phyloP scores from a whole-genome alignment of 2,797 vertebrate genomes.

The Orestias chungarensis region DNA sequence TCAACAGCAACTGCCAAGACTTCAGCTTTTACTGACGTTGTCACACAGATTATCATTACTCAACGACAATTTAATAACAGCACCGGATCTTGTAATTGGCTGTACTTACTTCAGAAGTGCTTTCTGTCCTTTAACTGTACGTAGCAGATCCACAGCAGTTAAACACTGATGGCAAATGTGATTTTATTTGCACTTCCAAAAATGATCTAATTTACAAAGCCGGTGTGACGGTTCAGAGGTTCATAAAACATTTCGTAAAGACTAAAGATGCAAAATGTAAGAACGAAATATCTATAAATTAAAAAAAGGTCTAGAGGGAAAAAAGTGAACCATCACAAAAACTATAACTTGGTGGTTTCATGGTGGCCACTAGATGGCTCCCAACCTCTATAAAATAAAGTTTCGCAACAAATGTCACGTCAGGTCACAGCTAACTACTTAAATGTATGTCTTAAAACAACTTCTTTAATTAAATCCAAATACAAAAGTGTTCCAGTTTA shows the following conservation, averaged over 20 bases:
- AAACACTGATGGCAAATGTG: not conserved
- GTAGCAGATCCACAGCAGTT: not conserved
- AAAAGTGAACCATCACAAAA: not conserved
- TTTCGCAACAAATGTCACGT: not conserved
- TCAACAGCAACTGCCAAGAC: not conserved
- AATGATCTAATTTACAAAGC: not conserved
- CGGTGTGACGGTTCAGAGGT: not conserved
- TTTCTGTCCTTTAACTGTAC: not conserved
- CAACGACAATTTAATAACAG: not conserved
- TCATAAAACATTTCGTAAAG: no score
- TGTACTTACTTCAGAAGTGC: no score
- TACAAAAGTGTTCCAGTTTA: not conserved
- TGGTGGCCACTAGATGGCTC: slow-evolving; percentile 23
- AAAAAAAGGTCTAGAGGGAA: not conserved
- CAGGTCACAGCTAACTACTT: not conserved
- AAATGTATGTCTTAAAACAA: not conserved
- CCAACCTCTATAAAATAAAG: not conserved
- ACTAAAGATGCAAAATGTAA: not conserved
- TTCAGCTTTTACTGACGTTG: not conserved
- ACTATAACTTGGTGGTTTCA: not conserved
- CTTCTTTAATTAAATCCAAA: not conserved
- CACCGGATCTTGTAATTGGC: no score
- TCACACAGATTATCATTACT: not conserved
- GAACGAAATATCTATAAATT: not conserved
- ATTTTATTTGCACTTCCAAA: not conserved